Base-by-base conservation (phyloP, 2,797 vertebrate genomes). In the Bufotes viridis region DNA sequence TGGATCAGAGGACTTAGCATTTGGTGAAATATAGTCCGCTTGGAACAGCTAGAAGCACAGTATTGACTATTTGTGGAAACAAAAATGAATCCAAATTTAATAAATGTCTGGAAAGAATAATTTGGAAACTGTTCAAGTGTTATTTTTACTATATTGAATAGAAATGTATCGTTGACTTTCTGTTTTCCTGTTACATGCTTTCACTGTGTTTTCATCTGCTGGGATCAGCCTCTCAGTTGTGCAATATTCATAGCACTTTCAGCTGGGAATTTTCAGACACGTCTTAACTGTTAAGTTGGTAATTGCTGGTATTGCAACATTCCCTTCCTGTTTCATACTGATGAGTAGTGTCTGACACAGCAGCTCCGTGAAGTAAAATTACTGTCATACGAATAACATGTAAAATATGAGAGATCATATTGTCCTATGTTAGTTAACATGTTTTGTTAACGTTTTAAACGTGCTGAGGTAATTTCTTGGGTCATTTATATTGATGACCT, bases 221-320 rank as follows among this genome's bases (percentile, higher is more conserved):
- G 72, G 42, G 42, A 29, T 81, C 20, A 15, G 29, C 79, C 55
- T 70, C 34, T 24, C 29, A 13, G 29, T 87, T 87, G 81, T 63
- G 20, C 51, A 87, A 87, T 51, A 75, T 26, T 20, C 53, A 63
- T 87, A 80, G 83, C 24, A 15, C 42, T 78, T 60, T 34, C 74
- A 78, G 84, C 11, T 17, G 80, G 88, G 84, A 89, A 89, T 89
- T 89, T 89, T n/a, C 6, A 55, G 70, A 65, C 72, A 84, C 18
- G 75, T 78, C 74, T 87, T 13, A 15, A 24, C 15, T 81, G 51
- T 86, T 84, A 81, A 75, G 24, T 70, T 60, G 53, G 65, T 87
- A 87, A 80, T 80, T 89, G 74, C 85, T 78, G 78, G 81, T 87
- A 84, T 89, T 89, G 81, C 88, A 87, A 89, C 88, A 89, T 84